These are phyloP conservation scores for Sebastes trivittatus DNA, from an alignment of 2,797 vertebrate genomes.

Conservation along the genomic window DNA sequence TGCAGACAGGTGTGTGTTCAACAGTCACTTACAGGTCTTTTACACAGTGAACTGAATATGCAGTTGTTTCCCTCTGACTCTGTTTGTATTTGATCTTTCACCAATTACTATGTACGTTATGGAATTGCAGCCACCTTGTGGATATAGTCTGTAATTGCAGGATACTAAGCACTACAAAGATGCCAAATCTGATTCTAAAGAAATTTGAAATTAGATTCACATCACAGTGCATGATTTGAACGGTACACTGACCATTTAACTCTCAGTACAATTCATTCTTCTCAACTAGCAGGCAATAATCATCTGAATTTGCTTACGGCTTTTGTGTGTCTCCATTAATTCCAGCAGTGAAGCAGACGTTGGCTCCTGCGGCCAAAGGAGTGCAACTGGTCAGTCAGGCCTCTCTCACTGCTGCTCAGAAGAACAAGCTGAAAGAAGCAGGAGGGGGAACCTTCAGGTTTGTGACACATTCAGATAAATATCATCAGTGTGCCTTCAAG, in stretches of 20 bases:
- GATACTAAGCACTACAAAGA: not conserved
- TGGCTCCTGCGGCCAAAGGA: conserved; percentile 85
- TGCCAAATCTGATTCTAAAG: not conserved
- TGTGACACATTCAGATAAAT: conserved; percentile 34
- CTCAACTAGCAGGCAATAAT: not conserved
- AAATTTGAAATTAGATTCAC: not conserved
- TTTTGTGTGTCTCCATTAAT: conserved; percentile 53
- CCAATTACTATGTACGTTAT: not conserved
- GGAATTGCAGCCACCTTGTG: conserved; percentile 56
- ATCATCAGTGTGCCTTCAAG: not conserved
- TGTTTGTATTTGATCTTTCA: not conserved
- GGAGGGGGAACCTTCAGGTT: conserved; percentile 92
- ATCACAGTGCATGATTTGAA: not conserved
- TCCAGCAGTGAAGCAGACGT: conserved; percentile 85
- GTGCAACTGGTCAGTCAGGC: conserved; percentile 79
- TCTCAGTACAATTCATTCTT: not conserved
- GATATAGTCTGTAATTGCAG: not conserved
- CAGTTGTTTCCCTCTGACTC: not conserved
- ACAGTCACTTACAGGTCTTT: not conserved
- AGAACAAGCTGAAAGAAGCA: conserved; percentile 90
- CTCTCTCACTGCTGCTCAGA: conserved; percentile 85
- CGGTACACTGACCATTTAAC: not conserved
- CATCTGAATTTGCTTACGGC: not conserved
- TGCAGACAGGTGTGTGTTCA: conserved; percentile 72
- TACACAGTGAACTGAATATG: not conserved